These are phyloP conservation scores for Calyptomena viridis DNA, from an alignment of 2,113 vertebrate genomes.

Conservation along the genomic window DNA sequence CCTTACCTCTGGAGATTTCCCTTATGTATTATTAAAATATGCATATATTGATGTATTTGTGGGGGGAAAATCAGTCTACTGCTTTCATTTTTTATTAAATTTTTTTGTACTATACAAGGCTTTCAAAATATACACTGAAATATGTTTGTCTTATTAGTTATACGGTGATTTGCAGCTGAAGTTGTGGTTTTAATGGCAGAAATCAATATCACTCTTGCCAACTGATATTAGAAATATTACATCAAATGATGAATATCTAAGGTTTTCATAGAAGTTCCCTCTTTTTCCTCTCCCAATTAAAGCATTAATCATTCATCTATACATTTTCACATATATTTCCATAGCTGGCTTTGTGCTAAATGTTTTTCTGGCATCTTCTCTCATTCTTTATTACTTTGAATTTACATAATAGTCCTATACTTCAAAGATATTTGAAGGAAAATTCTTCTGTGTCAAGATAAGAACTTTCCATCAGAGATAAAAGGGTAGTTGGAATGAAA, in stretches of 20 bases:
- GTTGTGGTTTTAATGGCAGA: neutral
- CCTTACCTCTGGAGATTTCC: neutral
- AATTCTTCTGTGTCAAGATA: neutral
- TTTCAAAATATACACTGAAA: neutral
- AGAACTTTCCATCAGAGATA: neutral
- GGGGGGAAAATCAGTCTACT: neutral
- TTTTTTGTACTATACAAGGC: neutral
- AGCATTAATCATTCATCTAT: neutral
- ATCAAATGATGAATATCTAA: neutral
- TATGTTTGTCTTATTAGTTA: neutral
- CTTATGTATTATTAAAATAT: neutral
- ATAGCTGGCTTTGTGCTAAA: neutral
- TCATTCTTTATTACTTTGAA: slow-evolving; percentile 21
- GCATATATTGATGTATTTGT: neutral
- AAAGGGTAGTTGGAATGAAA: neutral
- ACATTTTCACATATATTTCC: neutral
- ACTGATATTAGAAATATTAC: neutral
- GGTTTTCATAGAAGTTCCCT: neutral
- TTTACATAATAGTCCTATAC: slow-evolving; percentile 19
- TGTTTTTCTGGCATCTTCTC: neutral
- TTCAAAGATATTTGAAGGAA: slow-evolving; percentile 17
- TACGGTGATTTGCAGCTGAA: neutral
- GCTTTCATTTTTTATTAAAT: neutral
- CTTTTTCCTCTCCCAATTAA: neutral
- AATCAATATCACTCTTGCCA: neutral